Base-by-base conservation (phyloP, 2,888 invertebrate species). In the Drosophila monieri region DNA sequence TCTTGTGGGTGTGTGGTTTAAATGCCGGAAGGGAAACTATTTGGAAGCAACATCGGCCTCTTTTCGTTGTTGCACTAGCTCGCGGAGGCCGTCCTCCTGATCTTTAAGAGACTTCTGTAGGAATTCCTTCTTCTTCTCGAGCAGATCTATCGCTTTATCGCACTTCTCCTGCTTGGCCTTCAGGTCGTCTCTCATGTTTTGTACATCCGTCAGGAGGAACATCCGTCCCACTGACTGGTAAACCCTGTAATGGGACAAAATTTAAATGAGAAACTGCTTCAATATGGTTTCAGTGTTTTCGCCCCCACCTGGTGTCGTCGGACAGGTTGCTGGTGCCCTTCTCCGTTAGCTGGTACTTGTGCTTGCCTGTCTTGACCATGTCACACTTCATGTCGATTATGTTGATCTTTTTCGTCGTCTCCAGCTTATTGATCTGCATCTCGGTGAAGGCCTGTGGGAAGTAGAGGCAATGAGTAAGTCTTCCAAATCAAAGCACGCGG, bases 1-100 rank as follows among this genome's bases (percentile, higher is more conserved):
- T 57, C 14, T 12, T 59, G 30, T 43, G 52, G 27, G 30, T 35
- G n/a, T 18, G 37, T n/a, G 14, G n/a, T 10, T 39, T 44, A 39
- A 39, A 56, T 53, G 18, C 43, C 43, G 49, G 44, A 51, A 48
- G 49, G 14, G 56, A 48, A 56, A 37, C 68, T 69, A 77, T 76
- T 85, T 89, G 23, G 77, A 54, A 21, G 64, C 37, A 14, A 74
- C 69, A 59, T 90, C 90, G 3, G 91, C 91, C 64, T 93, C 93
- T 89, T 94, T 94, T 76, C 94, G 93, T 76, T 94, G 94, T 73
- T 94, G 94, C 0, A 95, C 94, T 92, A 97, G 93, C 92, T 97
- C 97, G 60, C 97, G 92, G 21, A 97, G 92, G 88, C 95, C 96
- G 90, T 96, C 95, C 90, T 97, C 96, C 81, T 96, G 95, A 83